These are phyloP conservation scores for Drosophila stalkeri DNA, from an alignment of 2,888 invertebrate genomes.

Conservation along the genomic window DNA sequence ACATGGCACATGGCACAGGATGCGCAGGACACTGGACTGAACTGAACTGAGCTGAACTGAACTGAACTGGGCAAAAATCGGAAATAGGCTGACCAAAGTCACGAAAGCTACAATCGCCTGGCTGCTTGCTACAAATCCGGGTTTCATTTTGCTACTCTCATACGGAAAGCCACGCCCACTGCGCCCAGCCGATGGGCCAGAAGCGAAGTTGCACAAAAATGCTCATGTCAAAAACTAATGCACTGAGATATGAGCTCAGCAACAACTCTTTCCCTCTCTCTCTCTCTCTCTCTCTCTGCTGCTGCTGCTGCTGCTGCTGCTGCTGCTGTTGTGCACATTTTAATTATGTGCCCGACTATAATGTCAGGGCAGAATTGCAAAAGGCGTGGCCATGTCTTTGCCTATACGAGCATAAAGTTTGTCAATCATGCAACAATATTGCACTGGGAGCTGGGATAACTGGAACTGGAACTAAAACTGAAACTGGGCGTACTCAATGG, in stretches of 20 bases:
- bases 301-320: background rate
- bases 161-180: slow-evolving; percentile 23
- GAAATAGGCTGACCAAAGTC: slow-evolving; percentile 53
- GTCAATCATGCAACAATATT: slow-evolving; percentile 62
- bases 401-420: slow-evolving; percentile 46
- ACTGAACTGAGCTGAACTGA: background rate
- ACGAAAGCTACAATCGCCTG: slow-evolving; percentile 18
- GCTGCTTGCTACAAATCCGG: slow-evolving; percentile 21
- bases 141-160: slow-evolving; percentile 16
- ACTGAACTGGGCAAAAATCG: slow-evolving; percentile 20
- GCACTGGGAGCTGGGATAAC: slow-evolving; percentile 33
- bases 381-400: slow-evolving; percentile 28
- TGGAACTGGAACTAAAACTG: slow-evolving; percentile 28
- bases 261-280: too few species aligned
- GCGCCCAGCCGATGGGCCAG: slow-evolving; percentile 6
- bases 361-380: slow-evolving; percentile 29
- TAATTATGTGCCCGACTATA: slow-evolving; percentile 58
- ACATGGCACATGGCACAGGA: background rate
- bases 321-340: slow-evolving; percentile 55
- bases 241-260: slow-evolving; percentile 22
- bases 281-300: too few species aligned
- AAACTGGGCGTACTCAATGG: slow-evolving; percentile 34
- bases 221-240: slow-evolving; percentile 34
- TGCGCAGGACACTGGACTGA: background rate
- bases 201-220: slow-evolving; percentile 29